Evolutionary conservation across 53 echinoderm and acorn worm species (phyloP).

Genomic region (Apostichopus leukothele): DNA sequence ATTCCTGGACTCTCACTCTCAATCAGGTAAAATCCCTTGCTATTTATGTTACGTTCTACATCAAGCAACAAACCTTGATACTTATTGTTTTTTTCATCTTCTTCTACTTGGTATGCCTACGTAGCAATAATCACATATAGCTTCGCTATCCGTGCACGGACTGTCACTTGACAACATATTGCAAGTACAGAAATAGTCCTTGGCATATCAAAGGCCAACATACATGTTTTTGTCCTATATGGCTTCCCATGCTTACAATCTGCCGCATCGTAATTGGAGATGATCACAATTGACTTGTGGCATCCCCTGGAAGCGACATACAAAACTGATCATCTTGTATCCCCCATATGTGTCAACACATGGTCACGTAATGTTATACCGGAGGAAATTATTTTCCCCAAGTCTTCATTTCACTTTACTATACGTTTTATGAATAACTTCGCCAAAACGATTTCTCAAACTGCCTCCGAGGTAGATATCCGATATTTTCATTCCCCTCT

Average conservation of each 20-base stretch:
- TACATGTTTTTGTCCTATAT: constrained; percentile 4
- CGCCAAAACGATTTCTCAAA: not conserved
- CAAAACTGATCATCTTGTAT: not conserved
- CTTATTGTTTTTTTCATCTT: too few species aligned
- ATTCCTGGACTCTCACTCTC: too few species aligned
- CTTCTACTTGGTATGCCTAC: too few species aligned
- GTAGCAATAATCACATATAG: too few species aligned
- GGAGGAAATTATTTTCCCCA: not conserved
- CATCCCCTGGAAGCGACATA: constrained; percentile 31
- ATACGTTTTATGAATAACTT: not conserved
- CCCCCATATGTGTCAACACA: constrained; percentile 38
- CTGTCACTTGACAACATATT: too few species aligned
- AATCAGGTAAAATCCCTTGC: too few species aligned
- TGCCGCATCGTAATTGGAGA: constrained; percentile 6
- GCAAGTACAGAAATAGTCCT: too few species aligned
- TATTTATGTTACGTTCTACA: too few species aligned
- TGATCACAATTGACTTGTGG: not conserved
- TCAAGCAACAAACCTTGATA: too few species aligned
- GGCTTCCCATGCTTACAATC: constrained; percentile 3
- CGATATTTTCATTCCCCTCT: not conserved
- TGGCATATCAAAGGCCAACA: not conserved
- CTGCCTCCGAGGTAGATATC: constrained; percentile 1
- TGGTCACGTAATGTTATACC: constrained; percentile 40
- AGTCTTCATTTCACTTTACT: not conserved
- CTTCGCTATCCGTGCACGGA: too few species aligned